phyloP scores from a whole-genome alignment of 2,888 invertebrate genomes.

The Sepioteuthis lessoniana region DNA sequence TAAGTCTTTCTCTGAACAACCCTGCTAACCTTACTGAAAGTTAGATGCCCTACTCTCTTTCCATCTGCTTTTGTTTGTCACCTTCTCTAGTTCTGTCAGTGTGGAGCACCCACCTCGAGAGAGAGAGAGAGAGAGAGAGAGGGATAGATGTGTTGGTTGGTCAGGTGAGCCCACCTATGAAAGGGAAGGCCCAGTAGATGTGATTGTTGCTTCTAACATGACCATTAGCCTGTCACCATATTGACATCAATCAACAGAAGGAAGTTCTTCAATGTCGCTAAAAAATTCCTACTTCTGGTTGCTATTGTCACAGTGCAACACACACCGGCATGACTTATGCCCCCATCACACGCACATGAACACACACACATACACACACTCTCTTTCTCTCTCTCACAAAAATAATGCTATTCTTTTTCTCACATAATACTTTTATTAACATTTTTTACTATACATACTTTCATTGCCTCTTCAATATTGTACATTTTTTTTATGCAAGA shows the following conservation, averaged over 20 bases:
- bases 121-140: not conserved
- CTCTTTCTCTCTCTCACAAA: not conserved
- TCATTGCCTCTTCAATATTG: too few relatives aligned
- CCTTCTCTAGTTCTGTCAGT: not conserved
- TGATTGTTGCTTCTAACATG: not conserved
- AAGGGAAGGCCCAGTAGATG: not conserved
- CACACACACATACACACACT: not conserved
- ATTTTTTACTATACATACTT: too few relatives aligned
- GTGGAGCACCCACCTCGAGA: not conserved
- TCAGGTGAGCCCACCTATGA: not conserved
- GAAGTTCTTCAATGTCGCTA: not conserved
- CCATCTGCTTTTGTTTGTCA: not conserved
- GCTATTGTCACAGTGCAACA: not conserved
- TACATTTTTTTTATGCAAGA: too few relatives aligned
- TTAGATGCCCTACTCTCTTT: not conserved
- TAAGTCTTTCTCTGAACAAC: slow-evolving; percentile 23
- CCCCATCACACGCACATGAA: not conserved
- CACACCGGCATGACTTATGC: not conserved
- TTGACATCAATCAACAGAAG: slow-evolving; percentile 33
- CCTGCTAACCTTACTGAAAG: slow-evolving; percentile 2
- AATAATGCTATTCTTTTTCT: not conserved
- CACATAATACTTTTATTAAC: not conserved
- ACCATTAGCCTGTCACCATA: slow-evolving; percentile 2
- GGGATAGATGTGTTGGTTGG: not conserved
- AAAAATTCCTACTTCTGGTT: not conserved